Evolutionary conservation across 2,113 vertebrate species (phyloP).

Genomic region (Corythaixoides concolor): DNA sequence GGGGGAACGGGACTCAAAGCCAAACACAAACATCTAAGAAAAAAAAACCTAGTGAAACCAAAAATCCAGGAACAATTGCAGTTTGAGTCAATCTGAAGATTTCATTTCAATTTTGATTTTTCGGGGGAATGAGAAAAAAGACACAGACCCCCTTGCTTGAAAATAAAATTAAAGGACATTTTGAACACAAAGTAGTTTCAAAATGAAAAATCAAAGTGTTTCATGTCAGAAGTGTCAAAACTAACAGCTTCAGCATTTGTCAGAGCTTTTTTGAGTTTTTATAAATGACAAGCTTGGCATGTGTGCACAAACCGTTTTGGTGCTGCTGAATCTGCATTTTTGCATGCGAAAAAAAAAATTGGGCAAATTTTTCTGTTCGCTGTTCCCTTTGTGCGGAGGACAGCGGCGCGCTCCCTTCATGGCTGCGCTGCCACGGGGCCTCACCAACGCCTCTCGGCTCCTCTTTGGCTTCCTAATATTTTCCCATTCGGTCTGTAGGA

Average conservation of each 20-base stretch:
- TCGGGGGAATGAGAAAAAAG: conserved; percentile 1
- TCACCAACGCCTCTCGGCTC: not conserved
- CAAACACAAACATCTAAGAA: not conserved
- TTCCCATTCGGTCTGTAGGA: not conserved
- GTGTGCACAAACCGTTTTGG: conserved; percentile 59
- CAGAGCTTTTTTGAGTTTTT: conserved; percentile 71
- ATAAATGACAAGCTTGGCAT: conserved; percentile 70
- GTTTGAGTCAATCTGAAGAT: conserved; percentile 20
- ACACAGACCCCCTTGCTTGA: conserved; percentile 47
- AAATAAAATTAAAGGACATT: conserved; percentile 73
- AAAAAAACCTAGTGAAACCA: not conserved
- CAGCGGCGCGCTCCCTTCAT: not conserved
- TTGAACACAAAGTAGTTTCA: conserved; percentile 71
- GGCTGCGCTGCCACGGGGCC: not conserved
- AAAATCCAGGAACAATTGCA: conserved; percentile 38
- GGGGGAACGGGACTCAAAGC: not conserved
- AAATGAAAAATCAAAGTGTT: conserved; percentile 71
- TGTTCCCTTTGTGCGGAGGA: not conserved
- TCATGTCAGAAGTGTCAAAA: conserved; percentile 73
- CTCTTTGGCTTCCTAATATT: not conserved
- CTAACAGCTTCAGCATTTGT: conserved; percentile 73
- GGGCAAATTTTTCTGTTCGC: not conserved
- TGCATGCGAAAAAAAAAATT: not conserved
- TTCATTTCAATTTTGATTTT: conserved; percentile 61
- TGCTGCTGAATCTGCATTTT: conserved; percentile 69